Base-by-base conservation (phyloP, 2,797 vertebrate genomes). In the Eleutherodactylus coqui region DNA sequence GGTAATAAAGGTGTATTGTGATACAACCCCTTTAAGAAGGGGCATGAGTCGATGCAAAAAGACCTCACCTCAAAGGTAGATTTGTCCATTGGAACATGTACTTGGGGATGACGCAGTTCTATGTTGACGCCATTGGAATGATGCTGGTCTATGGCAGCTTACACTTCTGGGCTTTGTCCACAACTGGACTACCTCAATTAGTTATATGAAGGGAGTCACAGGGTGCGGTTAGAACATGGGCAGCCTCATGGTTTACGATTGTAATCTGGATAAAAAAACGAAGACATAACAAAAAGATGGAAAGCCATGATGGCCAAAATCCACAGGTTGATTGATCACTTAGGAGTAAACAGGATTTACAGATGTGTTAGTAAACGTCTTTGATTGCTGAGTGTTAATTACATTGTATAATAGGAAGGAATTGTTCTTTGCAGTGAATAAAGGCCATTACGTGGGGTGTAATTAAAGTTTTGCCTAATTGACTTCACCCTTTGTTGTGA, bases 391-490 rank as follows among this genome's bases (percentile, higher is more conserved):
- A 81, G 51, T 29, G 43, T 53, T 85, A 62, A 85, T 85, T 86
- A 81, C 45, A 86, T 27, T 34, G 49, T 36, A 73, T 29, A 17
- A 21, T 27, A 58, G 49, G 34, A 85, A 49, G 27, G 55, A 72
- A 85, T 79, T 73, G 51, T 85, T 43, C 64, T 79, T 80, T 75
- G 21, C 78, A 36, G 45, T 38, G 45, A 67, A 76, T 49, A 82
- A 62, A 67, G 43, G 36, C 24, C 58, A 32, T 55, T 60, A n/a
- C 21, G 34, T 36, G 79, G 32, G n/a, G 32, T 41, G n/a, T 69
- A 82, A 82, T 82, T 69, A 82, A 76, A 55, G 43, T 77, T 76
- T 82, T 58, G 16, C 38, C 41, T 82, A 80, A 86, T 82, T 86
- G 60, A 79, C 85, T 86, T 86, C 72, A 75, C 70, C 43, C 78